Conservation (phyloP, 2,113 vertebrate genomes). For the Parus major region DNA sequence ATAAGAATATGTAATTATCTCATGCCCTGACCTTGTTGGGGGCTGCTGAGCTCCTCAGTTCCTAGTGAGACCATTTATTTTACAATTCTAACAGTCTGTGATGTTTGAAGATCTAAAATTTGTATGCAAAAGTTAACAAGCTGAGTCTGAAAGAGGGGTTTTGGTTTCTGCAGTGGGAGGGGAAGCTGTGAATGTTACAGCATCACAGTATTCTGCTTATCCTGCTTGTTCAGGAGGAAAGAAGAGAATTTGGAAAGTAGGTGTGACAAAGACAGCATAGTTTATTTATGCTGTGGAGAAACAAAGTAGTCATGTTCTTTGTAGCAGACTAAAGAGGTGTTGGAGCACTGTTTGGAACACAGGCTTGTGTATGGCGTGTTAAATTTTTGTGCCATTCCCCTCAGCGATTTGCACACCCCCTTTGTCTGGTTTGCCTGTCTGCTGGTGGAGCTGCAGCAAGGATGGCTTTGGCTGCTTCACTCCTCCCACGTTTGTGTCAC, state of each 20-base stretch:
- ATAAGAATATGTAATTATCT: not conserved
- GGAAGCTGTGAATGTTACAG: not conserved
- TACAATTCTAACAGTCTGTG: not conserved
- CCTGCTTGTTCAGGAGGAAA: not conserved
- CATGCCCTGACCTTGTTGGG: not conserved
- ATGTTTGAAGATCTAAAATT: not conserved
- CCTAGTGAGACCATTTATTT: not conserved
- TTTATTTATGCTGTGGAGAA: constrained; percentile 7
- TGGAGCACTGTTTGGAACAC: not conserved
- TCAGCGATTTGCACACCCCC: not conserved
- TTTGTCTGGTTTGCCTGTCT: not conserved
- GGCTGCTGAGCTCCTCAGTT: not conserved
- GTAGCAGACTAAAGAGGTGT: not conserved
- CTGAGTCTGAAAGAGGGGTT: not conserved
- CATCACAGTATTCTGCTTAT: not conserved
- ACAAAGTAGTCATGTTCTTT: not conserved
- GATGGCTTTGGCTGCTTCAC: not conserved
- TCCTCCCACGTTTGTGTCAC: not conserved
- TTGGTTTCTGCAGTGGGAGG: not conserved
- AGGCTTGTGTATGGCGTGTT: not conserved
- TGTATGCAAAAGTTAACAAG: not conserved
- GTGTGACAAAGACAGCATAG: not conserved
- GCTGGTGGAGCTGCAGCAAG: not conserved
- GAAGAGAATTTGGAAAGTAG: not conserved
- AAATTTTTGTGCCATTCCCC: not conserved